Base-by-base conservation (phyloP, 2,888 invertebrate genomes). In the Biston stratarius region DNA sequence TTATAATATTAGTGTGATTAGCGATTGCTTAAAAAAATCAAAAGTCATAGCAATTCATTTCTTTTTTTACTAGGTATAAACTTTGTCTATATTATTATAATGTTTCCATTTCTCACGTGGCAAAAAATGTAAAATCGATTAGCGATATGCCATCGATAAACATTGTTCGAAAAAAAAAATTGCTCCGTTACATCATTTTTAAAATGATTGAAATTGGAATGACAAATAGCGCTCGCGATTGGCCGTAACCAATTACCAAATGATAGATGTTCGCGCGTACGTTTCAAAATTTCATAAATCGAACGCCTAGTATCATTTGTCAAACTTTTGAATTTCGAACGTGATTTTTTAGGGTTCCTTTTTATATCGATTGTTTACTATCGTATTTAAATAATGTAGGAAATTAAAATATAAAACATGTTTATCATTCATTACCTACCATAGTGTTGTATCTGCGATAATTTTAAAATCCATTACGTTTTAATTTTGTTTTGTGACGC, bases 161-260 rank as follows among this genome's bases (percentile, higher is more conserved):
- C 10, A 1, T 55, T 66, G 47, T 38, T n/a, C 48, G 15, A 33
- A 15, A 15, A 48, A 53, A 73, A 74, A 76, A 75, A n/a, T n/a
- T 24, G 63, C 57, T 58, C 57, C 55, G 60, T 63, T 57, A 66
- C 56, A 60, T 59, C 59, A 63, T 65, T 71, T 72, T 67, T 36
- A 59, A 65, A 72, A 69, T 60, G 63, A 76, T 81, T 75, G 76
- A 80, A 83, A 82, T 74, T 75, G 76, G 79, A 82, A 86, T 91
- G 91, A 91, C 87, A 89, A 89, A 91, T 90, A 82, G 83, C 82
- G 75, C 67, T 83, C 75, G 79, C 84, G 86, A 88, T 88, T 84
- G 85, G 82, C 84, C 86, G 88, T 85, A 85, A 83, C 92, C 85
- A 90, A 92, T 92, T 83, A 82, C 81, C 79, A 78, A 84, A 82